Base-by-base conservation (phyloP, 2,797 vertebrate genomes). In the Tenualosa ilisha region DNA sequence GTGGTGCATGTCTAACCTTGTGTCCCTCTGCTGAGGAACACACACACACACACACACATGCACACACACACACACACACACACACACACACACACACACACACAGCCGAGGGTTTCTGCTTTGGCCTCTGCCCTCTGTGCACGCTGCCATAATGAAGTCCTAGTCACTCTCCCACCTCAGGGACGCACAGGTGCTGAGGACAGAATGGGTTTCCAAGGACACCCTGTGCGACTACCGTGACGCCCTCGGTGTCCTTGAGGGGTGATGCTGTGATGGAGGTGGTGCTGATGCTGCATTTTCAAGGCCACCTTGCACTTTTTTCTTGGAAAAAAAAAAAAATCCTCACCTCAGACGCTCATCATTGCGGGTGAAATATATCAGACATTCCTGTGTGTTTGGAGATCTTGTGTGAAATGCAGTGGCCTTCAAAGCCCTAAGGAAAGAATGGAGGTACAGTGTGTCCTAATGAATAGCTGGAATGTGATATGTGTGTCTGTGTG, bases 161-260 rank as follows among this genome's bases (percentile, higher is more conserved):
- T 22, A 13, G 15, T 6, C 37, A 11, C 72, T 37, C 20, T 43
- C 72, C 7, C 12, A 15, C 31, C 31, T 12, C 31, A 6, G 68
- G 6, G 68, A 17, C 15, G 5, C 15, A 7, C 3, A 17, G 68
- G 37, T 12, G 31, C 15, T 15, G 37, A 22, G 72, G 37, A 20
- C 17, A 43, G 17, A 79, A n/a, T 3, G 17, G 72, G 72, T 79
- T 79, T 79, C 72, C 72, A 79, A 79, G 72, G 72, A 46, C 72
- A 79, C 72, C 40, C 40, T 22, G 9, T 40, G 0, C 7, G 72
- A 5, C 20, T 37, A 17, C 72, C 37, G 17, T 8, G 72, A 40
- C 17, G 40, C 15, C 37, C 7, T 6, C 20, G 13, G 40, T 11
- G 40, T 46, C 72, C 40, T 79, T 79, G 40, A 46, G 37, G 72